Percentiles rank a stretch among this genome's conserved stretches.
These are phyloP conservation scores for Cheilosia pagana DNA, from an alignment of 2,888 invertebrate species.

Conservation along the genomic window DNA sequence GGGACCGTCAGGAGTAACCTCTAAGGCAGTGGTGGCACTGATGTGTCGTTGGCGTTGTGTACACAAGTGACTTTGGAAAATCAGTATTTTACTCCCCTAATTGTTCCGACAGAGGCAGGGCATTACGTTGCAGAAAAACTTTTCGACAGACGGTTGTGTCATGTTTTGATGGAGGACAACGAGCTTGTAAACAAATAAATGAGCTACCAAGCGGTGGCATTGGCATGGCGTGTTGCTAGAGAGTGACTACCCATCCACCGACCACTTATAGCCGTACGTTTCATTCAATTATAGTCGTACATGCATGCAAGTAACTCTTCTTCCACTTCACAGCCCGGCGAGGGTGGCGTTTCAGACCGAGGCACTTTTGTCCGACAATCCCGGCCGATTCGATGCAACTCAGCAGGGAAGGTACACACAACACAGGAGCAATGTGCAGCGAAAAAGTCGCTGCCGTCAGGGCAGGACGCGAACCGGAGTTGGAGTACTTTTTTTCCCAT, in stretches of 20 bases:
- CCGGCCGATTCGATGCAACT: constrained; percentile 21
- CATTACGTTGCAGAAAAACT: constrained; percentile 69
- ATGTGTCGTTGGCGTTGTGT: constrained; percentile 43
- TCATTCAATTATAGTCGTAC: constrained; percentile 64
- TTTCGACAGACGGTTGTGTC: constrained; percentile 65
- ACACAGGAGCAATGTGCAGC: constrained; percentile 9
- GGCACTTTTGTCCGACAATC: constrained; percentile 42
- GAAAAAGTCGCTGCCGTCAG: constrained; percentile 9
- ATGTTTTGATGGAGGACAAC: constrained; percentile 74
- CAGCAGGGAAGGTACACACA: neutral
- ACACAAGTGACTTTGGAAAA: constrained; percentile 74
- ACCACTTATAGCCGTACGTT: constrained; percentile 62
- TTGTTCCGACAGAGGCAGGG: constrained; percentile 54
- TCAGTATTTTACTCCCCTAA: constrained; percentile 72
- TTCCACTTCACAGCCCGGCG: constrained; percentile 27
- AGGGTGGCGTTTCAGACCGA: constrained; percentile 41
- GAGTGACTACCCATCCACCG: constrained; percentile 36
- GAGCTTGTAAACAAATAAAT: constrained; percentile 72
- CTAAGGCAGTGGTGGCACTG: constrained; percentile 8
- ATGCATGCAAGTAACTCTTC: neutral
- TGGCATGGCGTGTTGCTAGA: constrained; percentile 32
- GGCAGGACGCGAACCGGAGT: constrained; percentile 38
- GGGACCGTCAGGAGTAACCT: constrained; percentile 30
- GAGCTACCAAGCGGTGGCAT: constrained; percentile 28
- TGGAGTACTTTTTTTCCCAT: neutral